phyloP scores from a whole-genome alignment of 2,888 invertebrate species.

The Scotopteryx bipunctaria region DNA sequence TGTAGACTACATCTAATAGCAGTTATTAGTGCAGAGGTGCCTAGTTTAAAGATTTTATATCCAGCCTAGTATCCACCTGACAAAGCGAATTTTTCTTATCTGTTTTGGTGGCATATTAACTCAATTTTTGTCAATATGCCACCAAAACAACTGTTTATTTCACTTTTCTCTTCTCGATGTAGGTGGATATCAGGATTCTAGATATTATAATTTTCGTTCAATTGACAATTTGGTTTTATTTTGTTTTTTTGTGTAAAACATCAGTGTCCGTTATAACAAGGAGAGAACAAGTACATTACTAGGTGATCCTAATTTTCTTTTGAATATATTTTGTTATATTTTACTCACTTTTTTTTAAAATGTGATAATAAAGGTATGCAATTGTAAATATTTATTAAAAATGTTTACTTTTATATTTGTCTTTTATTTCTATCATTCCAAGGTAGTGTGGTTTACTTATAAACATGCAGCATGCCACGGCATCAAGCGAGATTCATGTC shows the following conservation, averaged over 20 bases:
- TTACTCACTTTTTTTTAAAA: conserved; percentile 69
- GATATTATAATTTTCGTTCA: conserved; percentile 7
- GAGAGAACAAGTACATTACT: conserved; percentile 43
- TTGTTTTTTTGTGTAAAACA: conserved; percentile 11
- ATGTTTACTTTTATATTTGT: conserved; percentile 65
- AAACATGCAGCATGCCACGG: too few relatives aligned
- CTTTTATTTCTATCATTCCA: conserved; percentile 45
- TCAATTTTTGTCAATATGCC: too few relatives aligned
- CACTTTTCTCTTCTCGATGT: neutral
- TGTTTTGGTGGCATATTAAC: too few relatives aligned
- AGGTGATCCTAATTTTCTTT: conserved; percentile 49
- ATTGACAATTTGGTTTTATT: conserved; percentile 14
- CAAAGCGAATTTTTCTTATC: too few relatives aligned
- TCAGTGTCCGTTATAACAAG: conserved; percentile 4
- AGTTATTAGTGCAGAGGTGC: neutral
- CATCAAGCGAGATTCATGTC: too few relatives aligned
- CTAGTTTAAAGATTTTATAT: conserved; percentile 9
- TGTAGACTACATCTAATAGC: neutral
- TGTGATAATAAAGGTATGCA: conserved; percentile 67
- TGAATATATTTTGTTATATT: conserved; percentile 71
- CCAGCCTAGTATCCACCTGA: neutral
- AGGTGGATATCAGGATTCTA: neutral
- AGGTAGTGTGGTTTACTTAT: too few relatives aligned
- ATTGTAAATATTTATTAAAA: conserved; percentile 80
- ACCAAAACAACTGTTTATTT: too few relatives aligned